A percentile compares a stretch with the other conserved stretches of the same genome.
These are phyloP conservation scores for Catocala sponsa DNA, from an alignment of 2,888 invertebrate species.

Conservation along the genomic window DNA sequence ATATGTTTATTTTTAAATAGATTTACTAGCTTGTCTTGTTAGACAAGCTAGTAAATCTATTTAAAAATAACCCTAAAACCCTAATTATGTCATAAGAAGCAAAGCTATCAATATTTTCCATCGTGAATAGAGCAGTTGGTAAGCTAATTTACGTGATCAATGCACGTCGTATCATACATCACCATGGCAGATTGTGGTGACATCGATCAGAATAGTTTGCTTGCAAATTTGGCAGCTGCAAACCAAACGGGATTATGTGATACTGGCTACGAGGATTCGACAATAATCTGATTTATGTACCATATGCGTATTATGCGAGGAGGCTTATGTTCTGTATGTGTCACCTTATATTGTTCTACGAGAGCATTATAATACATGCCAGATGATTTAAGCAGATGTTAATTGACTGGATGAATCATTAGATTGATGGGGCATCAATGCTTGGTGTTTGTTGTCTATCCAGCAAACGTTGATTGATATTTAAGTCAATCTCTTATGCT, in stretches of 20 bases:
- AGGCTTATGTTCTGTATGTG: not conserved
- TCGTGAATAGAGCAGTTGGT: conserved; percentile 25
- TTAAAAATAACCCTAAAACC: too few relatives aligned
- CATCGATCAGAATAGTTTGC: conserved; percentile 77
- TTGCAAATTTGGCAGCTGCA: conserved; percentile 78
- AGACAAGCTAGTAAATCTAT: too few relatives aligned
- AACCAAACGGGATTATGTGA: conserved; percentile 70
- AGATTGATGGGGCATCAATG: too few relatives aligned
- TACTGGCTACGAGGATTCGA: conserved; percentile 51
- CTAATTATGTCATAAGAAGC: too few relatives aligned
- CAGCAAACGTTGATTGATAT: too few relatives aligned
- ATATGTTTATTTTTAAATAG: too few relatives aligned
- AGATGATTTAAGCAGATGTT: not conserved
- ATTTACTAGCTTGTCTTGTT: too few relatives aligned
- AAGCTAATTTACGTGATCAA: conserved; percentile 54
- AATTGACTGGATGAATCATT: conserved; percentile 7
- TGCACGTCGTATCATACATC: conserved; percentile 62
- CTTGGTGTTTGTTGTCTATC: too few relatives aligned
- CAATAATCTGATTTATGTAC: conserved; percentile 65
- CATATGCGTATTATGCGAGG: conserved; percentile 41
- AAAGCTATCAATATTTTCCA: not conserved
- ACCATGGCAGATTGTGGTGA: conserved; percentile 72
- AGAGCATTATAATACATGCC: conserved; percentile 10
- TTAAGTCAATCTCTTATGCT: too few relatives aligned
- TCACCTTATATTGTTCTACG: conserved; percentile 13